phyloP scores from a whole-genome alignment of 2,113 vertebrate species.

The Acrocephalus kingi region DNA sequence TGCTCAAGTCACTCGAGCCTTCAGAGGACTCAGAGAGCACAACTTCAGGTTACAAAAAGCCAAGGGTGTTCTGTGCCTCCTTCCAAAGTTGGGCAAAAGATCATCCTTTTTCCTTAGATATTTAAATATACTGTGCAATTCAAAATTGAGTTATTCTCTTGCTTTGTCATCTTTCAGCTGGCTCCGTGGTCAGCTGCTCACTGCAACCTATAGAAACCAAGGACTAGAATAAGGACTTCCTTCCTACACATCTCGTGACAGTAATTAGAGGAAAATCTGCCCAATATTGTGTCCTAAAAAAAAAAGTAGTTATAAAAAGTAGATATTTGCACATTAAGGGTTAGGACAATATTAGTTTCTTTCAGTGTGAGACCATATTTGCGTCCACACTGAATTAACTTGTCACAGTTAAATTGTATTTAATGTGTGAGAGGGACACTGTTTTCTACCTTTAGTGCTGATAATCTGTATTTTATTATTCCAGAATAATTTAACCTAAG shows the following conservation, averaged over 20 bases:
- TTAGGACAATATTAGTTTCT: neutral
- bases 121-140: neutral
- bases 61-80: neutral
- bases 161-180: neutral
- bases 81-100: neutral
- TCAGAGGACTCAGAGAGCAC: neutral
- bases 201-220: neutral
- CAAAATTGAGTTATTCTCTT: neutral
- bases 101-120: neutral
- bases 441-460: neutral
- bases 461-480: neutral
- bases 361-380: neutral
- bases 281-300: neutral
- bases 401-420: neutral
- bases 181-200: neutral
- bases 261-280: neutral
- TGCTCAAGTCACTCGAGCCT: neutral
- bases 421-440: neutral
- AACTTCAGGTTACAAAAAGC: neutral
- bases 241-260: neutral
- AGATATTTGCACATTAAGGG: neutral
- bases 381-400: neutral
- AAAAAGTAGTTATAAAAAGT: neutral
- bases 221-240: neutral
- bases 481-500: neutral